Evolutionary conservation across 2,888 invertebrate species (phyloP).

Genomic region (Blera fallax): DNA sequence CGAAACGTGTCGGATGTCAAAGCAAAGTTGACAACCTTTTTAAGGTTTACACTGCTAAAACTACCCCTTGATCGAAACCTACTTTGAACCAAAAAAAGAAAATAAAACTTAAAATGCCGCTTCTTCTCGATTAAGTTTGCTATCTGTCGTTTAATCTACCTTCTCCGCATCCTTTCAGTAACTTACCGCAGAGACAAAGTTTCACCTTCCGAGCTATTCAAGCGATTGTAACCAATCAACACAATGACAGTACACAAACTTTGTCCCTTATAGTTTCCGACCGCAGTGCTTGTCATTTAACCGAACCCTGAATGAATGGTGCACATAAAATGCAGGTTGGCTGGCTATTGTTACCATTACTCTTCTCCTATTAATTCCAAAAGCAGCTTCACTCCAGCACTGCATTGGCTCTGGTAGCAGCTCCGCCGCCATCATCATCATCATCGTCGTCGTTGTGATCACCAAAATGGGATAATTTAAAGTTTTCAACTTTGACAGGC

Average conservation of each 20-base stretch:
- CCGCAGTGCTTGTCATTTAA: slow-evolving; percentile 68
- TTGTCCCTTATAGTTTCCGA: slow-evolving; percentile 53
- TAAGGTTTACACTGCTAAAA: no score
- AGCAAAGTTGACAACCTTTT: no score
- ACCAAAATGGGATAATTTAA: slow-evolving; percentile 71
- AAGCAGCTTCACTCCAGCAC: neutral
- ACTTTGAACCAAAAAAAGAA: neutral
- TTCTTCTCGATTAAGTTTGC: neutral
- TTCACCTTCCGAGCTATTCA: slow-evolving; percentile 42
- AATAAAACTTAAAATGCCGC: neutral
- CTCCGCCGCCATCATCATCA: slow-evolving; percentile 9
- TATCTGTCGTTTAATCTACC: slow-evolving; percentile 14
- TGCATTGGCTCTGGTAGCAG: neutral
- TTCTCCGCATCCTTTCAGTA: neutral
- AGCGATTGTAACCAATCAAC: slow-evolving; percentile 66
- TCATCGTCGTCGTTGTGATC: slow-evolving; percentile 37
- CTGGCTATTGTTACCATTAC: slow-evolving; percentile 52
- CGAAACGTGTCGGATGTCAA: no score
- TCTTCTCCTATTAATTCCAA: slow-evolving; percentile 48
- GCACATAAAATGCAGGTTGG: slow-evolving; percentile 70
- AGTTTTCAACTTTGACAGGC: slow-evolving; percentile 70
- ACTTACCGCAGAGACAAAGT: slow-evolving; percentile 30
- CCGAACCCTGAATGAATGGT: slow-evolving; percentile 57
- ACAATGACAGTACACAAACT: slow-evolving; percentile 66
- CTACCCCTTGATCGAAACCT: no score